Evolutionary conservation across 2,797 vertebrate genomes (phyloP).

Genomic region (Myotis pilosus): DNA sequence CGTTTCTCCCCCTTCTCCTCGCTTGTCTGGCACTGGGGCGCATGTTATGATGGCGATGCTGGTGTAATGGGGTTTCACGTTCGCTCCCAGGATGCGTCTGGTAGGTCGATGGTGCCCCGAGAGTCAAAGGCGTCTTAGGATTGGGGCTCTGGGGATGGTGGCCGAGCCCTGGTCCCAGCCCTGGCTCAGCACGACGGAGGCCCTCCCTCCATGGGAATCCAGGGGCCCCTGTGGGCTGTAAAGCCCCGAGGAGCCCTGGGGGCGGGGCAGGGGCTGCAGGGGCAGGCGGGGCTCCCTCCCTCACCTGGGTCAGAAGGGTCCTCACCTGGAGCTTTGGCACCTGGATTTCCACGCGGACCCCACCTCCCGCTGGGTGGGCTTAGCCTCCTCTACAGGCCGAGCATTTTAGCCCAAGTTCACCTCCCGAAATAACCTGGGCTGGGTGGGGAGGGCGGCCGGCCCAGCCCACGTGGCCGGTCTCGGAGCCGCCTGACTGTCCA

Average conservation of each 20-base stretch:
- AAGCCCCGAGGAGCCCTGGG: not conserved
- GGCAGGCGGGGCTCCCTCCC: not conserved
- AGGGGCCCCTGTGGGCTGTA: fast-evolving
- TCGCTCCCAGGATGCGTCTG: not conserved
- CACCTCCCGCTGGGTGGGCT: fast-evolving
- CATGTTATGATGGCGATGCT: not conserved
- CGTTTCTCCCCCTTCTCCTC: not conserved
- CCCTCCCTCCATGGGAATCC: not conserved
- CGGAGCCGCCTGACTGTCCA: not conserved
- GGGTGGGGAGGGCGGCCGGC: fast-evolving
- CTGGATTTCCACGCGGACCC: not conserved
- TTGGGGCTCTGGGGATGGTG: fast-evolving
- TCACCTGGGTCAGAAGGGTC: not conserved
- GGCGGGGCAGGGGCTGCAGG: fast-evolving
- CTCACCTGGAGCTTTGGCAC: not conserved
- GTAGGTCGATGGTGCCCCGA: not conserved
- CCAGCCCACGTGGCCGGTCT: fast-evolving
- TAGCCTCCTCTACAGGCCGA: not conserved
- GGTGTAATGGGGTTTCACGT: fast-evolving
- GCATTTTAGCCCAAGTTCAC: not conserved
- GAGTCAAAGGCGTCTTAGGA: not conserved
- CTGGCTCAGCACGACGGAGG: fast-evolving
- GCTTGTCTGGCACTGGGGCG: not conserved
- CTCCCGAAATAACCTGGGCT: fast-evolving
- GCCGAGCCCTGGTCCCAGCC: no score